Evolutionary conservation across 2,113 vertebrate species (phyloP).

Genomic region (Dicrurus megarhynchus): DNA sequence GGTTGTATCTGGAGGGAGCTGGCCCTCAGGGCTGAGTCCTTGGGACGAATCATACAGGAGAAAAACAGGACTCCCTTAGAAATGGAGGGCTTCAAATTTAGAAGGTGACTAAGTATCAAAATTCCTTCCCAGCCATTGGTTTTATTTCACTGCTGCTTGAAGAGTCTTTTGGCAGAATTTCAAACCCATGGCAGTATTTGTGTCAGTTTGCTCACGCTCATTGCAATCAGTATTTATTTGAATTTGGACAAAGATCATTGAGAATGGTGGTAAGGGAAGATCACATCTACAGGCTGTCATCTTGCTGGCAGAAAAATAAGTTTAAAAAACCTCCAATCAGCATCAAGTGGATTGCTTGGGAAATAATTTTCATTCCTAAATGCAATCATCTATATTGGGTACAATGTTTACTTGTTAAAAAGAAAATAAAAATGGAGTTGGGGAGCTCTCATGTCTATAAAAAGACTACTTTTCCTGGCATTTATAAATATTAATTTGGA

Average conservation of each 20-base stretch:
- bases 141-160: background rate
- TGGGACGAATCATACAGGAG: background rate
- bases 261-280: background rate
- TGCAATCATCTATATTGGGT: conserved; percentile 80
- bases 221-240: background rate
- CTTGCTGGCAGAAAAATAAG: background rate
- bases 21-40: background rate
- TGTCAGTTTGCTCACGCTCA: background rate
- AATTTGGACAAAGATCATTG: conserved; percentile 18
- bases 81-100: background rate
- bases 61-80: background rate
- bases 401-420: conserved; percentile 60
- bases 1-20: background rate
- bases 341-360: conserved; percentile 59
- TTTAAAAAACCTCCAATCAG: background rate
- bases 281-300: conserved; percentile 14
- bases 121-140: background rate
- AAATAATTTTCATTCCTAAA: conserved; percentile 74
- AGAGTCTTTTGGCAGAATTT: background rate
- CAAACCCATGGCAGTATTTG: background rate
- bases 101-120: background rate
- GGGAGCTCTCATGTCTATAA: conserved; percentile 69
- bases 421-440: conserved; percentile 72
- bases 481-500: conserved; percentile 84
- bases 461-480: conserved; percentile 66